Conservation (phyloP, 1,140 invertebrate species). For the Brachionus rubens region DNA sequence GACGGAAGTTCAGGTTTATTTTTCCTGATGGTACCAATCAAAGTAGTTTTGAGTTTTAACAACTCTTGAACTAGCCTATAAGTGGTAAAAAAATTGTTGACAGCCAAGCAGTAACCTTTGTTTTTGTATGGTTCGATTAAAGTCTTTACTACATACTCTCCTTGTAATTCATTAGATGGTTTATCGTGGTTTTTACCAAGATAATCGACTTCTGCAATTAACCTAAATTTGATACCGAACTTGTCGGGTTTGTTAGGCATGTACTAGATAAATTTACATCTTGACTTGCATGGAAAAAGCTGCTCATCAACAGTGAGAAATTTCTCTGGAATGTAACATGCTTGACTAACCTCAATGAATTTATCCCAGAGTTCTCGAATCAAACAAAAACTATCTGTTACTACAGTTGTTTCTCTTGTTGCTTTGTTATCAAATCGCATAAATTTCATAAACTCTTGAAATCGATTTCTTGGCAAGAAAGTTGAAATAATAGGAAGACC, state of each 20-base stretch:
- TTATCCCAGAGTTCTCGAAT: background rate
- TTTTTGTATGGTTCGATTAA: background rate
- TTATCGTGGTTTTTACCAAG: no score
- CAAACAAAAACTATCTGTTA: background rate
- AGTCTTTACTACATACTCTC: no score
- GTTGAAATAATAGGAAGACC: no score
- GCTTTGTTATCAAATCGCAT: background rate
- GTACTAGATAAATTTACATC: no score
- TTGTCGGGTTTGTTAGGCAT: no score
- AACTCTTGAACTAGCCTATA: background rate
- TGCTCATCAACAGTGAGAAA: constrained; percentile 6
- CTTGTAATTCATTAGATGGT: no score
- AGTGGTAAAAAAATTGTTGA: background rate
- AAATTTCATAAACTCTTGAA: background rate
- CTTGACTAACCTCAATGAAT: background rate
- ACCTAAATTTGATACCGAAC: no score
- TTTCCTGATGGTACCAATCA: background rate
- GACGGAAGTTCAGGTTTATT: background rate
- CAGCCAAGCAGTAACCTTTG: background rate
- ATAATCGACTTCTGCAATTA: no score
- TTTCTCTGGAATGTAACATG: background rate
- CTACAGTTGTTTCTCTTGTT: no score
- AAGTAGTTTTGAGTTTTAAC: background rate
- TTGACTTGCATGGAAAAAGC: background rate
- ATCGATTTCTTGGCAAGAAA: no score